These are phyloP conservation scores for Macrophya alboannulata DNA, from an alignment of 2,888 invertebrate genomes.

Conservation along the genomic window DNA sequence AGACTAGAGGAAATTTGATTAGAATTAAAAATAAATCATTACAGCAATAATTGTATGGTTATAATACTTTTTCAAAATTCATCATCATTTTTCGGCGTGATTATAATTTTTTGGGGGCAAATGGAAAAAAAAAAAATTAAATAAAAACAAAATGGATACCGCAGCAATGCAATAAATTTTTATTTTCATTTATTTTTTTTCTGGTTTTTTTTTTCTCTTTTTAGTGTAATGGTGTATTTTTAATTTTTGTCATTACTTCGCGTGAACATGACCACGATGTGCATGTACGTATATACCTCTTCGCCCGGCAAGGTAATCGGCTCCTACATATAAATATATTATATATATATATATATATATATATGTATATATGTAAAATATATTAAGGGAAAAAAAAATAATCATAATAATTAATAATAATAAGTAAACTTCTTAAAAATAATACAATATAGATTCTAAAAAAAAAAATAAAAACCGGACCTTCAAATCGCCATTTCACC, in stretches of 20 bases:
- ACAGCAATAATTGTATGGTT: not conserved
- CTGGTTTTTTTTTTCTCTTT: no score
- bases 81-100: not conserved
- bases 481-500: slow-evolving; percentile 59
- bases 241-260: not conserved
- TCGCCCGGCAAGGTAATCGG: slow-evolving; percentile 30
- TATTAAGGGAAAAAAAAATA: not conserved
- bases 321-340: slow-evolving; percentile 36
- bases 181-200: no score
- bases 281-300: not conserved
- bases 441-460: slow-evolving; percentile 43
- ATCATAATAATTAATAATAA: not conserved
- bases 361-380: slow-evolving; percentile 22
- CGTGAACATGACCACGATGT: not conserved
- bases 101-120: no score
- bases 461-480: slow-evolving; percentile 35
- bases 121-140: not conserved
- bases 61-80: not conserved
- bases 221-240: slow-evolving; percentile 10
- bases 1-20: not conserved
- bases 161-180: no score
- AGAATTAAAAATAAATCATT: slow-evolving; percentile 21
- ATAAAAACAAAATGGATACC: not conserved
- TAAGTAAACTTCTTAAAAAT: slow-evolving; percentile 32
- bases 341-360: slow-evolving; percentile 34